Base-by-base conservation (phyloP, 1,140 invertebrate species). In the Musca domestica region DNA sequence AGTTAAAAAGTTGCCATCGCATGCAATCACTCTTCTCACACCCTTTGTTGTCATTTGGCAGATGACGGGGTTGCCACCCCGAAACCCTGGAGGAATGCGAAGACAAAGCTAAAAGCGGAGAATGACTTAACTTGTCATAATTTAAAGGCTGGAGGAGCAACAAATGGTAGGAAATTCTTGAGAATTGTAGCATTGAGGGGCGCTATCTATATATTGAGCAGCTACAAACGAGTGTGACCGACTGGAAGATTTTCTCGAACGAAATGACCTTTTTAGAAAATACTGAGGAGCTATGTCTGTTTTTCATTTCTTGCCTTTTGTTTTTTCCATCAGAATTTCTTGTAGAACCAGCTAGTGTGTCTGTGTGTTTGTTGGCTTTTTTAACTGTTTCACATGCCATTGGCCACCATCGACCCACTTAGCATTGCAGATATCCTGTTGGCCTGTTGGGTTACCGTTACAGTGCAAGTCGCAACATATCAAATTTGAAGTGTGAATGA, bases 341-440 rank as follows among this genome's bases (percentile, higher is more conserved):
- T 41, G n/a, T n/a, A n/a, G n/a, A n/a, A n/a, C 4, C 6, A 5
- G 5, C 12, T 41, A n/a, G 10, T 9, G 4, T 41, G 34, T 41
- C 12, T 41, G 34, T 41, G 12, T 41, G 6, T 5, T 5, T 41
- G 4, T 7, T 41, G 4, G 34, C n/a, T 41, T 23, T 56, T 61
- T 61, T 34, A 30, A 61, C 34, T 41, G 17, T 61, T 61, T 61
- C 56, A 61, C 56, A 61, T 41, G 56, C 56, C 56, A 61, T 41
- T 61, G 56, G 56, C 56, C 27, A 61, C 56, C 34, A 61, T 61
- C 56, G 56, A 61, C 56, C 27, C 56, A 61, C 56, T 61, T 61
- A 61, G 56, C 56, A 61, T 61, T 61, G 56, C 56, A 61, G 56
- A 61, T 61, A 61, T 61, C 56, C 56, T 61, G 56, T 61, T 61